phyloP scores from a whole-genome alignment of 2,797 vertebrate species.

The Pogonophryne albipinna region DNA sequence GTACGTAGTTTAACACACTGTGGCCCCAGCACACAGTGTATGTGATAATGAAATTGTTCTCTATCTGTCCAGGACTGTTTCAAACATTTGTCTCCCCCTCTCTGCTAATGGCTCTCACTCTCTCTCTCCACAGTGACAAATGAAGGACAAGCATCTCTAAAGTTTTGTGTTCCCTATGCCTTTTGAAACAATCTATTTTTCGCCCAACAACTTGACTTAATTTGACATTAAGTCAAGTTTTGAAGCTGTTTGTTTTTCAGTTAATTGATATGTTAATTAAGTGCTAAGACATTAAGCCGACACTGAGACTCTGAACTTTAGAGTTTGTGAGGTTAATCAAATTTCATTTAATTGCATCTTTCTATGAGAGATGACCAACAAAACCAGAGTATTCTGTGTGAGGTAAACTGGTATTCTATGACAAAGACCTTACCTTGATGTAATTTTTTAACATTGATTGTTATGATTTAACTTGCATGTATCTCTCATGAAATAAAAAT shows the following conservation, averaged over 20 bases:
- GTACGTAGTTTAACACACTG: conserved; percentile 69
- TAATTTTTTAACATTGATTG: conserved; percentile 50
- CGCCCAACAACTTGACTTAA: conserved; percentile 73
- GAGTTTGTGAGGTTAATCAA: conserved; percentile 46
- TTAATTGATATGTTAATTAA: too few relatives aligned
- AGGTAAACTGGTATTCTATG: conserved; percentile 68
- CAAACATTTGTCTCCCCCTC: conserved; percentile 74
- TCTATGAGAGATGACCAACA: conserved; percentile 75
- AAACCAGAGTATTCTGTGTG: conserved; percentile 69
- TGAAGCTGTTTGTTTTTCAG: conserved; percentile 55
- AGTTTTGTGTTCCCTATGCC: conserved; percentile 82
- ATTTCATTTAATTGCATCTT: conserved; percentile 65
- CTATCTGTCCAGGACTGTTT: conserved; percentile 72
- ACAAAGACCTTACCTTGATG: conserved; percentile 40
- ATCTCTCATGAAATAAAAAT: conserved; percentile 82
- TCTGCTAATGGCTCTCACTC: conserved; percentile 87
- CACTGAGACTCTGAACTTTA: conserved; percentile 48
- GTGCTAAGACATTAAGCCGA: conserved; percentile 50
- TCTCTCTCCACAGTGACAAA: conserved; percentile 88
- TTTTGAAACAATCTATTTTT: conserved; percentile 77
- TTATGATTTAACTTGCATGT: conserved; percentile 70
- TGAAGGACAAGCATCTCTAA: conserved; percentile 81
- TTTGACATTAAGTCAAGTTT: conserved; percentile 67
- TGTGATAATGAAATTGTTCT: conserved; percentile 80
- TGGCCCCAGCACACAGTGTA: conserved; percentile 82